Evolutionary conservation across 1,140 invertebrate genomes (phyloP).

Genomic region (Branchinecta lindahli): DNA sequence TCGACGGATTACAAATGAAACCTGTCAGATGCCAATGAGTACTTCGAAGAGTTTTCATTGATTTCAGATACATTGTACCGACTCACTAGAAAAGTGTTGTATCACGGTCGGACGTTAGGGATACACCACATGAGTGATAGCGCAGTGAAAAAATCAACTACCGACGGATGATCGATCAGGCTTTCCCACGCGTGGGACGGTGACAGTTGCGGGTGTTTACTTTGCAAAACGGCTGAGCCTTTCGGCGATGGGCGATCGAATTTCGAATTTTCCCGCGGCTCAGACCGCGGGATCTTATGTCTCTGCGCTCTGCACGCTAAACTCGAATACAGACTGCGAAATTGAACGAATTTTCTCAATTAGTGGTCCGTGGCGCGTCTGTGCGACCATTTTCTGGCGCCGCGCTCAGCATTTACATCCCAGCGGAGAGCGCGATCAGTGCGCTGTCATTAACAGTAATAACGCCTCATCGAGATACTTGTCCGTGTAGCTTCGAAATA

Average conservation of each 20-base stretch:
- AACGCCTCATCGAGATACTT: neutral
- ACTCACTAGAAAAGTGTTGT: too few species aligned
- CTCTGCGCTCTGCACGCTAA: neutral
- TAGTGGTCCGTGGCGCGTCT: neutral
- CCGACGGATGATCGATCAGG: too few species aligned
- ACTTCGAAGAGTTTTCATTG: too few species aligned
- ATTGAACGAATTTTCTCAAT: conserved; percentile 3
- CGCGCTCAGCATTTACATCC: conserved; percentile 1
- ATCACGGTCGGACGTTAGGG: too few species aligned
- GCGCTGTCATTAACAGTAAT: conserved; percentile 9
- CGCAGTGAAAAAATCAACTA: too few species aligned
- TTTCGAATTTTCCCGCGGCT: conserved; percentile 1
- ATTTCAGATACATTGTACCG: too few species aligned
- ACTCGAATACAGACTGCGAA: neutral
- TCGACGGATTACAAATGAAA: too few species aligned
- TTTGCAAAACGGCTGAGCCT: too few species aligned
- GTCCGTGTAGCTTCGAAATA: conserved; percentile 1
- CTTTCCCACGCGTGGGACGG: too few species aligned
- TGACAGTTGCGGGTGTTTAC: too few species aligned
- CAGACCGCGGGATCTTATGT: neutral
- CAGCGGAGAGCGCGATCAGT: neutral
- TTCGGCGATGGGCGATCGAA: neutral
- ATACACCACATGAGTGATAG: too few species aligned
- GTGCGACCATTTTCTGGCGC: conserved; percentile 1
- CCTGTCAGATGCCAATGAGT: too few species aligned